phyloP scores from a whole-genome alignment of 2,113 vertebrate species.

The Mionectes macconnelli region DNA sequence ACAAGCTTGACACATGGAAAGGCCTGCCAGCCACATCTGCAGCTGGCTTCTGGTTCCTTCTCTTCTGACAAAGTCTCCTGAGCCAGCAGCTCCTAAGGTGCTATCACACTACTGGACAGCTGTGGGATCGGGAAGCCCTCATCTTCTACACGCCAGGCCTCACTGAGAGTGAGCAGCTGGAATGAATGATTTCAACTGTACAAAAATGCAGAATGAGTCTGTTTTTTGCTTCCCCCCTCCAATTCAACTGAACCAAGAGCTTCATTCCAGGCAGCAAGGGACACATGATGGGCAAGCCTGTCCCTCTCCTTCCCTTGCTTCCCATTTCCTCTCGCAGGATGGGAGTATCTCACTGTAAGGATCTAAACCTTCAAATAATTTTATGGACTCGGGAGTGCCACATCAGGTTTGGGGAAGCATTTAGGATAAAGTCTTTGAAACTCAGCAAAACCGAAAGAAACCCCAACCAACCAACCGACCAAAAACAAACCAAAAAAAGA shows the following conservation, averaged over 20 bases:
- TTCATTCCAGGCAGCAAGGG: background rate
- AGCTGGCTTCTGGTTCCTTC: background rate
- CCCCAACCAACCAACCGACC: background rate
- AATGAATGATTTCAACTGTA: background rate
- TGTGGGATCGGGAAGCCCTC: background rate
- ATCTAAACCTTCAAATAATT: background rate
- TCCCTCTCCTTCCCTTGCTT: background rate
- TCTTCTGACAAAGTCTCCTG: background rate
- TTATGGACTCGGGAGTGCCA: background rate
- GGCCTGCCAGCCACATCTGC: background rate
- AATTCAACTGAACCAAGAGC: background rate
- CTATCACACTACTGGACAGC: background rate
- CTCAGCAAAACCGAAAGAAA: background rate
- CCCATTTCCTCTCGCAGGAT: background rate
- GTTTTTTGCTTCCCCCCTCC: background rate
- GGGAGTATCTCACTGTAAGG: background rate
- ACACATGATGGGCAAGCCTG: background rate
- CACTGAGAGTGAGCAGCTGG: background rate
- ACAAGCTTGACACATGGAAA: background rate
- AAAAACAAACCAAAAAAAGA: background rate
- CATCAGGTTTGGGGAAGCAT: background rate
- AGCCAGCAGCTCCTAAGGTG: background rate
- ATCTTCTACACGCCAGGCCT: background rate
- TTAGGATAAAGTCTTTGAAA: background rate
- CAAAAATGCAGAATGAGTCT: background rate